Base-by-base conservation (phyloP, 1,140 invertebrate genomes). In the Diplogasteroides magnus region DNA sequence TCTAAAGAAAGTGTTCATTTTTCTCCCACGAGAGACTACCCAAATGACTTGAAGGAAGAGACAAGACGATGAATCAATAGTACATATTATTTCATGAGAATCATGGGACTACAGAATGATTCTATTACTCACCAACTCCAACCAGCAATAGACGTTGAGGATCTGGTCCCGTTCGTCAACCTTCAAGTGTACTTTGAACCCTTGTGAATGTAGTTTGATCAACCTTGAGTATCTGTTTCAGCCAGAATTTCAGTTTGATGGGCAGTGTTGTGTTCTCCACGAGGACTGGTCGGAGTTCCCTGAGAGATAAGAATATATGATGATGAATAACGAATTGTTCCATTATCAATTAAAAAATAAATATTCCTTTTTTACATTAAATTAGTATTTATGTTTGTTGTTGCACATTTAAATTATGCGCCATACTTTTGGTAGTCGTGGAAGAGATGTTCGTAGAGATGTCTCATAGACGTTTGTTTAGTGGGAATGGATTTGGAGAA, bases 181-280 rank as follows among this genome's bases (percentile, higher is more conserved):
- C 59, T 77, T 11, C 11, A 1, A 48, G 6, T 61, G 28, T 14
- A 13, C 59, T 61, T 61, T 61, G 25, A 1, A 13, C 25, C 15
- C 25, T 48, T 6, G 19, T 48, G 37, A 19, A 48, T 48, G 19
- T 11, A 48, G 19, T 48, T 11, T 14, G 11, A 61, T 23, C 23
- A 26, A 72, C 70, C 67, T 72, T 79, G 14, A 79, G 62, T 67
- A 79, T 78, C 69, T 79, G 77, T 56, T 79, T 79, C 2, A 79
- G 71, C 77, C 77, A 79, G 57, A 79, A 79, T 69, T 79, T 79
- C 31, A 79, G 60, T 23, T 77, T 62, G 28, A 79, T 73, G 37
- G 76, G 76, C 26, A 78, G 59, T 15, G 77, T 61, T 31, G 48
- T 68, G 1, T 58, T 37, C 37, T 65, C 57, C 32, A 64, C 61